Evolutionary conservation across 2,888 invertebrate species (phyloP), one percentile per base, ranked within the genome.

Genomic region (Synanthedon vespiformis): DNA sequence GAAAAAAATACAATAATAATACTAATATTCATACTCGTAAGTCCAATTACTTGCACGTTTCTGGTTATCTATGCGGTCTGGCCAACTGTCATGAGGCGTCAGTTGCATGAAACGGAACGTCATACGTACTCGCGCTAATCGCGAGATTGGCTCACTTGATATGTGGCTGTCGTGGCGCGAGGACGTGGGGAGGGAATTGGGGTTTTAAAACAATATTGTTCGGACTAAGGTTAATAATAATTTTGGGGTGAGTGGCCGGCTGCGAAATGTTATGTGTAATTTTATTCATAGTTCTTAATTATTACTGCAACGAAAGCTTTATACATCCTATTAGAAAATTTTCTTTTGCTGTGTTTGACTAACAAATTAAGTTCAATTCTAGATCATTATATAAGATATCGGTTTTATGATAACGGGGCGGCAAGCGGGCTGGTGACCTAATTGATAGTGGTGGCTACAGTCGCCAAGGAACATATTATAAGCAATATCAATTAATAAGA

Each of bases 91-190:
- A 70, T 61, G 55, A 53, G 49, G 65, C 70, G 75, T 67, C 83
- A 80, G 83, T 80, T 83, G 84, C 72, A 73, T 80, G 76, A 74
- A 78, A 78, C 68, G 75, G 58, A 68, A 79, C 75, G 80, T 72
- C 74, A 72, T 56, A 62, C 56, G 55, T 51, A 63, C 56, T 52
- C 50, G 55, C 62, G 68, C 64, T 77, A 74, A 77, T 78, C 77
- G 74, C 60, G 54, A 74, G 80, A 83, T 82, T 75, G 72, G 67
- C 69, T 70, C 67, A 73, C 64, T 74, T 65, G 82, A 82, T 80
- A 74, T 56, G 60, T 62, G 61, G 58, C 61, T 70, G 74, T 70
- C 74, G 72, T 61, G 62, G 60, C 56, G 67, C 53, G 57, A 61
- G 62, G 67, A 65, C 59, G 64, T 63, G 58, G 61, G 65, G 62